These are phyloP conservation scores for Notolabrus celidotus DNA, from an alignment of 2,797 vertebrate species.

Conservation along the genomic window DNA sequence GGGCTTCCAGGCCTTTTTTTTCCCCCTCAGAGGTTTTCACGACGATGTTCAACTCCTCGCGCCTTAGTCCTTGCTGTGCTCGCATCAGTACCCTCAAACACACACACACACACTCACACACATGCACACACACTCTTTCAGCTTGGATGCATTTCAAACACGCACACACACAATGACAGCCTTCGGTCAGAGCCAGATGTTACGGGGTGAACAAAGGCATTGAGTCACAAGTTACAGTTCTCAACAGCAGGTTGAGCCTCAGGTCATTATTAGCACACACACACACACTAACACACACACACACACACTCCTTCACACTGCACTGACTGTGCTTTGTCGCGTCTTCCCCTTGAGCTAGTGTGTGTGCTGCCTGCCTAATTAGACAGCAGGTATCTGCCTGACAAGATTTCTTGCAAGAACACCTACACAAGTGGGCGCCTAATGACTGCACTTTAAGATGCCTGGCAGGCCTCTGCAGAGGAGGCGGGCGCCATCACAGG, in stretches of 20 bases:
- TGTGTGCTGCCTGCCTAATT: constrained; percentile 77
- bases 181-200: constrained; percentile 84
- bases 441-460: constrained; percentile 83
- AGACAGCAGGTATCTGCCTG: constrained; percentile 84
- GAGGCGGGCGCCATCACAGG: constrained; percentile 9
- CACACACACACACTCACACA: constrained; percentile 48
- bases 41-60: constrained; percentile 80
- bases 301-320: constrained; percentile 42
- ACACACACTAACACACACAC: constrained; percentile 42
- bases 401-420: constrained; percentile 89
- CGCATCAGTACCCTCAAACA: constrained; percentile 37
- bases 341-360: constrained; percentile 73
- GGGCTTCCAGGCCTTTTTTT: constrained; percentile 79
- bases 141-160: constrained; percentile 70
- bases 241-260: constrained; percentile 84
- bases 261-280: constrained; percentile 82
- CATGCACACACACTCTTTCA: constrained; percentile 59
- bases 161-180: constrained; percentile 54
- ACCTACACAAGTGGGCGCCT: constrained; percentile 77
- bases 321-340: constrained; percentile 9
- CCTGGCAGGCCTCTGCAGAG: constrained; percentile 57
- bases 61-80: constrained; percentile 76
- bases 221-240: constrained; percentile 82
- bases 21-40: constrained; percentile 81
- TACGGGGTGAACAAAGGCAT: constrained; percentile 80